phyloP scores from a whole-genome alignment of 53 echinoderm and acorn worm genomes.

The Henricia sp. region DNA sequence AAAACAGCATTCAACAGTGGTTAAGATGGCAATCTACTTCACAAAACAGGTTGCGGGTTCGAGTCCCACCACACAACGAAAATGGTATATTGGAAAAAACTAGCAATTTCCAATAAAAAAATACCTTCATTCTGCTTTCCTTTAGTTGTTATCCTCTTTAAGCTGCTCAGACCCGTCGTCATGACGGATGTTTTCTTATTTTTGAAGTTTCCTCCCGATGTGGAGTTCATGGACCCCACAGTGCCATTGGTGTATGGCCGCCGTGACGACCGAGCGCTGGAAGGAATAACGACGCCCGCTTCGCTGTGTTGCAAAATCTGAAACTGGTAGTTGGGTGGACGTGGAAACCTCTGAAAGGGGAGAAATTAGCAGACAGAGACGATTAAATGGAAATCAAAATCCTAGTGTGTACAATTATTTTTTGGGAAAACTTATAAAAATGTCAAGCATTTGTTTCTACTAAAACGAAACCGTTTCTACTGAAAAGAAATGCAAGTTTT shows the following conservation, averaged over 20 bases:
- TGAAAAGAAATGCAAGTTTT: no score
- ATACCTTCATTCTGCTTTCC: slow-evolving; percentile 71
- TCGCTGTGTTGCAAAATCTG: slow-evolving; percentile 84
- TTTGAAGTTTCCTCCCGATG: neutral
- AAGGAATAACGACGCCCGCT: slow-evolving; percentile 69
- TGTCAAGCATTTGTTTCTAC: no score
- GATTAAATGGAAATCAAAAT: neutral
- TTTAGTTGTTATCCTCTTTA: slow-evolving; percentile 82
- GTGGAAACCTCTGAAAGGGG: slow-evolving; percentile 72
- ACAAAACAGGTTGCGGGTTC: no score
- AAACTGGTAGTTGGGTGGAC: slow-evolving; percentile 96
- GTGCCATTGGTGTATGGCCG: neutral
- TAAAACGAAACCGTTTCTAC: no score
- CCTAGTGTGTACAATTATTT: neutral
- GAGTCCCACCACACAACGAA: slow-evolving; percentile 4
- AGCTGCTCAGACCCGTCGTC: slow-evolving; percentile 87
- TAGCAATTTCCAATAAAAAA: slow-evolving; percentile 12
- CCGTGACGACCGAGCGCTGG: slow-evolving; percentile 20
- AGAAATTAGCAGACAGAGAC: neutral
- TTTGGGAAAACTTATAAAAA: no score
- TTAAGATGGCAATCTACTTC: no score
- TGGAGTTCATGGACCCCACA: slow-evolving; percentile 2
- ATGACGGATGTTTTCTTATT: slow-evolving; percentile 81
- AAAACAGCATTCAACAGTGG: no score
- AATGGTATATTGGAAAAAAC: neutral